These are phyloP conservation scores for Drosophila emarginata DNA, from an alignment of 2,888 invertebrate species.

Conservation along the genomic window DNA sequence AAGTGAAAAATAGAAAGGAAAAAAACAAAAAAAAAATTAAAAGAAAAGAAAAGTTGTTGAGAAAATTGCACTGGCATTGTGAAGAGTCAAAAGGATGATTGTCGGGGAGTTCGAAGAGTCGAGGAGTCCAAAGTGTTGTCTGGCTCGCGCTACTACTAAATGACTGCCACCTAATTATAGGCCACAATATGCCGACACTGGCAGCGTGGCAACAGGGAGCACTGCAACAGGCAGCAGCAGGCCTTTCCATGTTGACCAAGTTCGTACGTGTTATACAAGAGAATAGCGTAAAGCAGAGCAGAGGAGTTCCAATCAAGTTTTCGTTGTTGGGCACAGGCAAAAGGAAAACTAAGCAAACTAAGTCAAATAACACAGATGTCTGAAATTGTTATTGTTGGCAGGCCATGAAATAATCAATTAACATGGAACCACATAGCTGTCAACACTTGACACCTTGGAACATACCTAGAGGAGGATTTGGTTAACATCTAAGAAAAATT, in stretches of 20 bases:
- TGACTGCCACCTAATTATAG: constrained; percentile 48
- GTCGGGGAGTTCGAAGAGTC: constrained; percentile 19
- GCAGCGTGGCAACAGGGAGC: constrained; percentile 22
- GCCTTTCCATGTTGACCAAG: constrained; percentile 28
- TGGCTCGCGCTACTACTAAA: constrained; percentile 39
- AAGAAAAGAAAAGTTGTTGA: not conserved
- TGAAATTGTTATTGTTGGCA: constrained; percentile 37
- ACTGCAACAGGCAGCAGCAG: not conserved
- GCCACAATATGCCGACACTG: constrained; percentile 40
- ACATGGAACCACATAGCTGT: constrained; percentile 24
- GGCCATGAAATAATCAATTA: constrained; percentile 45
- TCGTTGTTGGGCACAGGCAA: constrained; percentile 25
- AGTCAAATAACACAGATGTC: constrained; percentile 17
- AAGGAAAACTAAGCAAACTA: not conserved
- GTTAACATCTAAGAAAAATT: not conserved
- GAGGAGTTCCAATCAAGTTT: constrained; percentile 46
- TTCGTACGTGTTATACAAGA: constrained; percentile 18
- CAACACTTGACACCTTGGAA: constrained; percentile 44
- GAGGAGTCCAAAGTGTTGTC: not conserved
- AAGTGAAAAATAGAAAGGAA: constrained; percentile 19
- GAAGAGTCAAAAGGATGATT: constrained; percentile 9
- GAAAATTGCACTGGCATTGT: constrained; percentile 29
- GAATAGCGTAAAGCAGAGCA: not conserved
- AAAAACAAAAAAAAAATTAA: not conserved
- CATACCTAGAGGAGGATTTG: not conserved